Evolutionary conservation across 2,113 vertebrate species (phyloP).

Genomic region (Lophius piscatorius): DNA sequence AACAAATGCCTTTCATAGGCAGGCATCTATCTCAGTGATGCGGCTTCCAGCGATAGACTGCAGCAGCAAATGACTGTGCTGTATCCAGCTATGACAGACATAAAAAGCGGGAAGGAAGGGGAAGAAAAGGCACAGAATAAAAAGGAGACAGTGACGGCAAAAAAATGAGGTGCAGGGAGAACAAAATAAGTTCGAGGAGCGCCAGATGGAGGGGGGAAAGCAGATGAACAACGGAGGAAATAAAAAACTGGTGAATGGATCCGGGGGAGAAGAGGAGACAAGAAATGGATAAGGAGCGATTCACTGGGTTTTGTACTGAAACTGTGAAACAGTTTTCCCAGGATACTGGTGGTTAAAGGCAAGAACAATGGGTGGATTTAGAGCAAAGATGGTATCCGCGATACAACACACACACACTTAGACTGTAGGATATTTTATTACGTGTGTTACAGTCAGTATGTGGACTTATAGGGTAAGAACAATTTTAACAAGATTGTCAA

Average conservation of each 20-base stretch:
- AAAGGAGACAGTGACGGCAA: conserved; percentile 46
- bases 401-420: conserved; percentile 23
- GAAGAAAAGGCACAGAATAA: conserved; percentile 17
- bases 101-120: conserved; percentile 52
- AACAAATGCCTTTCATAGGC: conserved; percentile 79
- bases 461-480: conserved; percentile 34
- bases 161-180: conserved; percentile 45
- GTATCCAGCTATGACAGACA: conserved; percentile 63
- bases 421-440: conserved; percentile 36
- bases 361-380: conserved; percentile 65
- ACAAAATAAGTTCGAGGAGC: conserved; percentile 56
- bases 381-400: conserved; percentile 54
- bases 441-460: conserved; percentile 21
- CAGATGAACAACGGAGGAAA: conserved; percentile 56
- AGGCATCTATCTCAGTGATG: conserved; percentile 73
- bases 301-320: conserved; percentile 53
- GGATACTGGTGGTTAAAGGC: conserved; percentile 64
- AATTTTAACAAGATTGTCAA: conserved; percentile 40
- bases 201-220: conserved; percentile 62
- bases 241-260: conserved; percentile 27
- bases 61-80: conserved; percentile 65
- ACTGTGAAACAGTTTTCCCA: conserved; percentile 46
- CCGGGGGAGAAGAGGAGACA: conserved; percentile 36
- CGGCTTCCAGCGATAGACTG: conserved; percentile 73
- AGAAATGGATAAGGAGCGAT: conserved; percentile 53